A percentile compares a stretch with the other conserved stretches of the same genome.
phyloP scores from a whole-genome alignment of 2,888 invertebrate species.

The Philaethria dido region DNA sequence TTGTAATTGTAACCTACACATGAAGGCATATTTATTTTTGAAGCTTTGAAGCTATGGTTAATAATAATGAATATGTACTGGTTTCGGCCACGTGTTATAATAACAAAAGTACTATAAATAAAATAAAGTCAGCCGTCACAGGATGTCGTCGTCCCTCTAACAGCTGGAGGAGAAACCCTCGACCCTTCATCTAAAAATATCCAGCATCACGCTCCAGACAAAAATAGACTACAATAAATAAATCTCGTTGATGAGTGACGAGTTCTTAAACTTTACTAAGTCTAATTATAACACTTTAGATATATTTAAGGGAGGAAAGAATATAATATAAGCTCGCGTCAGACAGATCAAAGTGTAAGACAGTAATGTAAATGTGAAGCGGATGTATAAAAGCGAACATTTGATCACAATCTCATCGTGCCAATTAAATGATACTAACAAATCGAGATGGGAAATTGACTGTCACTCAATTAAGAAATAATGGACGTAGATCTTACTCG shows the following conservation, averaged over 20 bases:
- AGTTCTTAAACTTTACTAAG: background rate
- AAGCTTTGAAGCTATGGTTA: background rate
- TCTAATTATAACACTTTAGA: background rate
- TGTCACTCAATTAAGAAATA: conserved; percentile 25
- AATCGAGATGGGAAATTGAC: conserved; percentile 26
- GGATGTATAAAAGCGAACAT: conserved; percentile 14
- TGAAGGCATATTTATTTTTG: background rate
- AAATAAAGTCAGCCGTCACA: background rate
- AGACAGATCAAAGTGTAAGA: conserved; percentile 17
- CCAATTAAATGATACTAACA: conserved; percentile 23
- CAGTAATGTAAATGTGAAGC: conserved; percentile 14
- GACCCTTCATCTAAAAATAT: conserved; percentile 37
- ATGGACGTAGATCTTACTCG: conserved; percentile 3
- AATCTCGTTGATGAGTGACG: conserved; percentile 14
- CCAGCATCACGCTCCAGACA: conserved; percentile 11
- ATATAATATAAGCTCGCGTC: background rate
- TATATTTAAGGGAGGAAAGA: background rate
- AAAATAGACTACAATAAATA: conserved; percentile 23
- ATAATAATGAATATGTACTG: background rate
- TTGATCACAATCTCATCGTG: conserved; percentile 17
- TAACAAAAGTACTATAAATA: conserved; percentile 10
- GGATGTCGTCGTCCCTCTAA: conserved; percentile 27
- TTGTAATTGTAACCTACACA: background rate
- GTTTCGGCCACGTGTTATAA: background rate
- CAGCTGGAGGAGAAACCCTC: conserved; percentile 29